Conservation (phyloP, 2,888 invertebrate genomes). For the Chrysomela aeneicollis region DNA sequence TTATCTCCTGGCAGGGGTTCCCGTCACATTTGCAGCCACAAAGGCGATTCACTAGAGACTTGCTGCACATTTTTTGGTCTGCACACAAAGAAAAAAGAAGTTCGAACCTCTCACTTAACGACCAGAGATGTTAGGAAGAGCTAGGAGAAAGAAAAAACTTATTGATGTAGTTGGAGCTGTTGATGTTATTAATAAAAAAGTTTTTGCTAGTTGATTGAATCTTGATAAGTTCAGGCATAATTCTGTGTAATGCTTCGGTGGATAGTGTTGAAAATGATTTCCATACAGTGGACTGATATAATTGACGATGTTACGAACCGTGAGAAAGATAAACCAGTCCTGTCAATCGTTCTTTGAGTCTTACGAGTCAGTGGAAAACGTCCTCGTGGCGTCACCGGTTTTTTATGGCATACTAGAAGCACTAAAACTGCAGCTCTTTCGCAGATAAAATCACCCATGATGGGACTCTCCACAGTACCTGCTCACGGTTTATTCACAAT, state of each 20-base stretch:
- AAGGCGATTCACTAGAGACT: neutral
- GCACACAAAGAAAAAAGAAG: neutral
- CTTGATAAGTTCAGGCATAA: too few relatives aligned
- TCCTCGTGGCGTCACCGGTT: conserved; percentile 41
- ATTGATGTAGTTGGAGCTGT: too few relatives aligned
- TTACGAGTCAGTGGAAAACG: conserved; percentile 21
- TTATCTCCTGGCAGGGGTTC: conserved; percentile 14
- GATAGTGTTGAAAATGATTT: too few relatives aligned
- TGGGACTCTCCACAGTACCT: conserved; percentile 40
- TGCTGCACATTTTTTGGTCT: neutral
- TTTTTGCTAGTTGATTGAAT: too few relatives aligned
- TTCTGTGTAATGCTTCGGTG: too few relatives aligned
- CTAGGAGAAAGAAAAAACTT: too few relatives aligned
- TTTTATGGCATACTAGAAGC: conserved; percentile 44
- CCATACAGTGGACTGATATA: neutral
- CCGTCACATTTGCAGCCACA: conserved; percentile 33
- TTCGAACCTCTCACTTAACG: too few relatives aligned
- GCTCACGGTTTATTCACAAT: conserved; percentile 38
- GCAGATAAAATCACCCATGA: conserved; percentile 43
- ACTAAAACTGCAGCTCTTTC: conserved; percentile 37
- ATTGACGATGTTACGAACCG: neutral
- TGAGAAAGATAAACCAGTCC: conserved; percentile 7
- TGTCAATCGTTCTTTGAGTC: conserved; percentile 11
- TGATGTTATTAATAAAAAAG: too few relatives aligned
- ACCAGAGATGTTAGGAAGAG: too few relatives aligned